Conservation (phyloP, 2,888 invertebrate genomes). For the Steinernema hermaphroditum region DNA sequence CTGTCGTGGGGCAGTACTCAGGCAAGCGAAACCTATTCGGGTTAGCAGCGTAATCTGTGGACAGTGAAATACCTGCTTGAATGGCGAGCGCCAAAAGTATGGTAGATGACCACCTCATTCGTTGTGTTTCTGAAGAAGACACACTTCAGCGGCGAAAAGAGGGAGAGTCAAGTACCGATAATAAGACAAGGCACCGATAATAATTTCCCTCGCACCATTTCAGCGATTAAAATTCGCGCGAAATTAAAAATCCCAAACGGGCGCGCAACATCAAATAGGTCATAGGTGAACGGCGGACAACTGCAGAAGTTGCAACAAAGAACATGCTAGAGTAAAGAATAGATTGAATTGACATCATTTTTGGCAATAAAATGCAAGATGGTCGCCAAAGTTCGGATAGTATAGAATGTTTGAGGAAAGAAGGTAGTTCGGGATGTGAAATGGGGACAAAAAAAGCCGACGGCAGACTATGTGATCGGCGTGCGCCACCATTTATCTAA, state of each 20-base stretch:
- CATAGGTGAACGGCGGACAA: constrained; percentile 19
- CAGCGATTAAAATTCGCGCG: background rate
- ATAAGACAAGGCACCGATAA: constrained; percentile 17
- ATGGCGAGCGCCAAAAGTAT: background rate
- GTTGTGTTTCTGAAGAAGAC: background rate
- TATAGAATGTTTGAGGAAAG: too few relatives aligned
- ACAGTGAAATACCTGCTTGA: background rate
- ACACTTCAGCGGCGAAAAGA: background rate
- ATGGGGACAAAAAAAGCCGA: background rate
- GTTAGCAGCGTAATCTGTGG: background rate
- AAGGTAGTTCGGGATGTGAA: background rate
- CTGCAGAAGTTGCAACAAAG: constrained; percentile 1
- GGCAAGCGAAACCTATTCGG: constrained; percentile 34
- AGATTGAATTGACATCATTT: background rate
- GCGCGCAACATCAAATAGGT: constrained; percentile 21
- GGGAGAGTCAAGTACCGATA: background rate
- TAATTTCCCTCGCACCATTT: constrained; percentile 28
- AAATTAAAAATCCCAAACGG: constrained; percentile 19
- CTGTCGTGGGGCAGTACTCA: constrained; percentile 37
- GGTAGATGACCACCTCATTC: constrained; percentile 23
- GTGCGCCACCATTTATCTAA: constrained; percentile 16
- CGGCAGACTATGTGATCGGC: background rate
- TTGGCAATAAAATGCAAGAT: background rate
- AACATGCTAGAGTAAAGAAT: background rate
- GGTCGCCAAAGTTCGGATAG: too few relatives aligned